Conservation (phyloP, 2,797 vertebrate species). For the Falco concolor region DNA sequence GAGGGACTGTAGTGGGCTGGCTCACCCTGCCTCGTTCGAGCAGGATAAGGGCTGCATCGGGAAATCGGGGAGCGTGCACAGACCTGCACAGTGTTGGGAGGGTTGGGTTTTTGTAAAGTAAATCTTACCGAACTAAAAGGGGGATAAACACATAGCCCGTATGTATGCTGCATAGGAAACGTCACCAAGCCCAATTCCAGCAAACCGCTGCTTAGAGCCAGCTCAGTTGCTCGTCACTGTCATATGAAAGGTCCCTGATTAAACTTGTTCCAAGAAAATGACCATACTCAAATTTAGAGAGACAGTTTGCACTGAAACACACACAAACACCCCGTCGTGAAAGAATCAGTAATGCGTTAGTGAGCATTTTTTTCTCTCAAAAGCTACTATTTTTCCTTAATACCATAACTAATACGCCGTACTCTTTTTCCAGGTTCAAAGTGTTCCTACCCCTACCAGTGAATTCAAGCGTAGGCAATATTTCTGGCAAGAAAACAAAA, state of each 20-base stretch:
- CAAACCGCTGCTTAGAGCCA: not conserved
- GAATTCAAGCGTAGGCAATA: constrained; percentile 14
- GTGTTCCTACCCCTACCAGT: not conserved
- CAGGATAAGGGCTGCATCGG: not conserved
- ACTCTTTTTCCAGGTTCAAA: not conserved
- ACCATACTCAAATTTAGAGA: not conserved
- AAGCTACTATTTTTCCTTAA: not conserved
- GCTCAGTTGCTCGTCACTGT: not conserved
- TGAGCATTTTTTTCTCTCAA: not conserved
- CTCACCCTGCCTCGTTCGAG: constrained; percentile 22
- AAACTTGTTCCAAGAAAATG: constrained; percentile 2
- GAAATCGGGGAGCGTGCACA: not conserved
- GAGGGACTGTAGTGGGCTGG: not conserved
- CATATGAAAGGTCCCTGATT: not conserved
- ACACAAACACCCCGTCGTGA: not conserved
- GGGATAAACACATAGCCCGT: not conserved
- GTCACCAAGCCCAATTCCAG: not conserved
- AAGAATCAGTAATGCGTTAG: not conserved
- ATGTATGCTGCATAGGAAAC: not conserved
- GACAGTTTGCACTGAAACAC: not conserved
- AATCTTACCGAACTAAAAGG: not conserved
- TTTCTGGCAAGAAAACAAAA: not conserved
- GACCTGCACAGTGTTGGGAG: not conserved
- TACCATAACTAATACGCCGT: not conserved
- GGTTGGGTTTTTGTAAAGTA: not conserved